Conservation (phyloP, 2,113 vertebrate species). For the Leucoraja erinaceus region DNA sequence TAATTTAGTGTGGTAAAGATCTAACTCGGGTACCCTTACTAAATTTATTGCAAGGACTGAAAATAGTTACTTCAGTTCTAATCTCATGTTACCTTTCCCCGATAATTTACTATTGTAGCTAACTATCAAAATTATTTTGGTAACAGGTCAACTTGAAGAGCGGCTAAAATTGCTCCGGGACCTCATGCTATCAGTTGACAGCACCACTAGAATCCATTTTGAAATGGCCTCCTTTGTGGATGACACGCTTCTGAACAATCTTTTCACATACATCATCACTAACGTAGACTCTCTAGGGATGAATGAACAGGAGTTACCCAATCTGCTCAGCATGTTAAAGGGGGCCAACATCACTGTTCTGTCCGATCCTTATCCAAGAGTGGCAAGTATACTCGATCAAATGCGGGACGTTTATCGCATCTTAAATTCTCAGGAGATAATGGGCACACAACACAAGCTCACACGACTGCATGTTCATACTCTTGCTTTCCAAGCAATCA, state of each 20-base stretch:
- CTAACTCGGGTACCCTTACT: not conserved
- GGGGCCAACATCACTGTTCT: slow-evolving; percentile 64
- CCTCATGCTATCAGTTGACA: slow-evolving; percentile 54
- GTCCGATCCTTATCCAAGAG: slow-evolving; percentile 70
- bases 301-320: slow-evolving; percentile 77
- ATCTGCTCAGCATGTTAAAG: slow-evolving; percentile 65
- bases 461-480: slow-evolving; percentile 72
- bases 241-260: slow-evolving; percentile 59
- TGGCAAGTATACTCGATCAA: slow-evolving; percentile 71
- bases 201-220: slow-evolving; percentile 62
- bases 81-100: not conserved
- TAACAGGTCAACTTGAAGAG: slow-evolving; percentile 58
- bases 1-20: not conserved
- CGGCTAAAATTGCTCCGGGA: slow-evolving; percentile 55
- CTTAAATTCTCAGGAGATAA: slow-evolving; percentile 53
- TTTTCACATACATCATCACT: slow-evolving; percentile 58
- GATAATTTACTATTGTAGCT: not conserved
- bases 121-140: not conserved
- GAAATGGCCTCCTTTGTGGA: slow-evolving; percentile 78
- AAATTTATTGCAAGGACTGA: not conserved
- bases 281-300: slow-evolving; percentile 68
- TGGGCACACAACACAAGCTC: slow-evolving; percentile 47
- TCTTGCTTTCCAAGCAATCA: slow-evolving; percentile 71
- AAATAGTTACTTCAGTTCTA: not conserved
- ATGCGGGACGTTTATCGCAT: slow-evolving; percentile 70